Evolutionary conservation across 2,888 invertebrate genomes (phyloP).

Genomic region (Rotaria macrura): DNA sequence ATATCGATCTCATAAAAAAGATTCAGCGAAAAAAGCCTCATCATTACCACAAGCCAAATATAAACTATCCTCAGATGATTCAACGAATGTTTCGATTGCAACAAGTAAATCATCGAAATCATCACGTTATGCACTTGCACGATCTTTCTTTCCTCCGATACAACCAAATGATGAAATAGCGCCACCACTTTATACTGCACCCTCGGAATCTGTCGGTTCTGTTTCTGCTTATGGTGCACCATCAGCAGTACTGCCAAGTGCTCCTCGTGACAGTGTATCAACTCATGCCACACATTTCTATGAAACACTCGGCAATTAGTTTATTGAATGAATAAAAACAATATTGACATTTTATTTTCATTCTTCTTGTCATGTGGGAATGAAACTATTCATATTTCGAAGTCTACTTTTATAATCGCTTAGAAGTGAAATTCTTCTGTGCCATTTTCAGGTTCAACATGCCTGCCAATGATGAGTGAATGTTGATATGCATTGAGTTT

Average conservation of each 20-base stretch:
- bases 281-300: conserved; percentile 1
- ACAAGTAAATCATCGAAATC: background rate
- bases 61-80: background rate
- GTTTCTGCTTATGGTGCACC: background rate
- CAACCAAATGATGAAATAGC: background rate
- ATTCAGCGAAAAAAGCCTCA: background rate
- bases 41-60: background rate
- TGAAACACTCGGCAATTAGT: background rate
- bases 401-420: background rate
- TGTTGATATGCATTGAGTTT: background rate
- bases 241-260: background rate
- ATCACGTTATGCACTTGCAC: background rate
- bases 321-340: too few relatives aligned
- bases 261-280: background rate
- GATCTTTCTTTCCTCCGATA: background rate
- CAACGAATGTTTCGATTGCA: background rate
- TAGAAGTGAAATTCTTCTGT: background rate
- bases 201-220: background rate
- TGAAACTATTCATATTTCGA: background rate
- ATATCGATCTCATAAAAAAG: background rate
- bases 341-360: too few relatives aligned
- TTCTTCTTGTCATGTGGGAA: too few relatives aligned
- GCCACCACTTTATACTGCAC: conserved; percentile 1
- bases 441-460: background rate
- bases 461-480: background rate